Evolutionary conservation across 2,888 invertebrate genomes (phyloP).

Genomic region (Pachymerium ferrugineum): DNA sequence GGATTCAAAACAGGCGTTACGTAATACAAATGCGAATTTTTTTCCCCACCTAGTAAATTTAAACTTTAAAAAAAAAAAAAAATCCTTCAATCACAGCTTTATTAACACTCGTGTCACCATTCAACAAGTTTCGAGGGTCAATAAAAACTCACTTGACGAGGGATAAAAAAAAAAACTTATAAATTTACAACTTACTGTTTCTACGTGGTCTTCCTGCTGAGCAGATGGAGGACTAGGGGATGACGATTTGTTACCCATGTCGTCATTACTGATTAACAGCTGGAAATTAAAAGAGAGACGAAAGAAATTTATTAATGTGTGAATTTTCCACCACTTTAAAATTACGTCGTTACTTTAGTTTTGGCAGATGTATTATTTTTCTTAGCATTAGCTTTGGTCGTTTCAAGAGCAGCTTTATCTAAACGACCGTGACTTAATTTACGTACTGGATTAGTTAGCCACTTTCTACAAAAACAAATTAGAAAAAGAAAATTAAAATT

Average conservation of each 20-base stretch:
- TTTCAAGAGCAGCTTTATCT: slow-evolving; percentile 38
- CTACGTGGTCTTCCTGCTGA: slow-evolving; percentile 24
- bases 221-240: slow-evolving; percentile 37
- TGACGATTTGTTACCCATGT: slow-evolving; percentile 55
- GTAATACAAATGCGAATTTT: slow-evolving; percentile 20
- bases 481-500: slow-evolving; percentile 38
- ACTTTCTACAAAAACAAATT: slow-evolving; percentile 59
- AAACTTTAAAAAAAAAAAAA: not conserved
- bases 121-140: not conserved
- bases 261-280: slow-evolving; percentile 50
- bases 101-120: not conserved
- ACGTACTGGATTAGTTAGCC: slow-evolving; percentile 79
- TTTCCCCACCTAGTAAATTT: not conserved
- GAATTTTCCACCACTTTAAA: not conserved
- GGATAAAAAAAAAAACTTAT: not conserved
- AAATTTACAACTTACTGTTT: slow-evolving; percentile 5
- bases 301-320: slow-evolving; percentile 38
- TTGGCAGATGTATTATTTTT: slow-evolving; percentile 34
- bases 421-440: slow-evolving; percentile 71
- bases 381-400: slow-evolving; percentile 37
- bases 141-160: not conserved
- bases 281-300: slow-evolving; percentile 38
- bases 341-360: slow-evolving; percentile 34
- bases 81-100: not conserved
- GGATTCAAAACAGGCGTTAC: slow-evolving; percentile 42